Conservation (phyloP, 1,140 invertebrate genomes). For the Lithobius niger region DNA sequence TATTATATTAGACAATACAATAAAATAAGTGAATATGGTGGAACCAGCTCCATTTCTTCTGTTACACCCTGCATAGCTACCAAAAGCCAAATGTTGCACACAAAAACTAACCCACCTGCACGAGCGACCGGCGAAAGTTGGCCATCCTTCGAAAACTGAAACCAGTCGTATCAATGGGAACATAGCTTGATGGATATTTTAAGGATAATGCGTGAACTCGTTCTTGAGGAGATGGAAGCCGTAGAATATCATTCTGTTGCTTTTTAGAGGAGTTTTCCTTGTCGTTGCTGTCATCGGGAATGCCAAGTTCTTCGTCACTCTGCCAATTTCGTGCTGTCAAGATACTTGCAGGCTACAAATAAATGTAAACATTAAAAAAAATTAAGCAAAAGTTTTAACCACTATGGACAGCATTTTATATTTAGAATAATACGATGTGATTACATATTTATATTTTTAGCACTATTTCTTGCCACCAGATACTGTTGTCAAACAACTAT, state of each 20-base stretch:
- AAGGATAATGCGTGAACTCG: constrained; percentile 26
- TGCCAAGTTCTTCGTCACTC: constrained; percentile 9
- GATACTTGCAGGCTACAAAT: constrained; percentile 17
- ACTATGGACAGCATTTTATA: too few species aligned
- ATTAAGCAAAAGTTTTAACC: too few species aligned
- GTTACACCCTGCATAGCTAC: too few species aligned
- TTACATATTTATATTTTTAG: too few species aligned
- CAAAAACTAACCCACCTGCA: constrained; percentile 34
- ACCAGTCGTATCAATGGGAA: constrained; percentile 73
- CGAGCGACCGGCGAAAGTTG: constrained; percentile 58
- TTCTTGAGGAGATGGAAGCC: constrained; percentile 29
- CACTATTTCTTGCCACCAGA: too few species aligned
- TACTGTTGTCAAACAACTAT: too few species aligned
- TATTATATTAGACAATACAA: background rate
- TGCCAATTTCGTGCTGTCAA: constrained; percentile 10
- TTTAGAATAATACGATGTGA: too few species aligned
- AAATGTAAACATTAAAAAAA: background rate
- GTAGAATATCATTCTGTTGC: constrained; percentile 32
- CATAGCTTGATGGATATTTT: constrained; percentile 68
- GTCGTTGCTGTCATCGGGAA: constrained; percentile 35
- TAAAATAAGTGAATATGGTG: too few species aligned
- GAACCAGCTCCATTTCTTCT: too few species aligned
- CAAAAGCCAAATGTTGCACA: too few species aligned
- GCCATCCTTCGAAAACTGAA: constrained; percentile 74
- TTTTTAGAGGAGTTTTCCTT: constrained; percentile 59